These are phyloP conservation scores for Rugalucina vietnamica DNA, from an alignment of 2,888 invertebrate genomes.

Conservation along the genomic window DNA sequence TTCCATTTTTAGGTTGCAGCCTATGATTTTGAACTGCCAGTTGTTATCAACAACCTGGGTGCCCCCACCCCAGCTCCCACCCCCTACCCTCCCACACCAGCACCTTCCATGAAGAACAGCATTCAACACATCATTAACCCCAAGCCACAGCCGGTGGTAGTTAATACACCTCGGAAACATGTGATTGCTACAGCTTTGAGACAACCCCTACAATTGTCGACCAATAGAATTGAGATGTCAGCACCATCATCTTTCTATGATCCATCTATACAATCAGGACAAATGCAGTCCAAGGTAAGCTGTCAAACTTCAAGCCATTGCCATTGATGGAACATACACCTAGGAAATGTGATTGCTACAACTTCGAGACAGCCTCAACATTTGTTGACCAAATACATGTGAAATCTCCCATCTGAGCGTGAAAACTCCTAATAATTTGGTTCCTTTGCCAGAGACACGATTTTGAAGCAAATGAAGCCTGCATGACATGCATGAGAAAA, in stretches of 20 bases:
- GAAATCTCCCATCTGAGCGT: no score
- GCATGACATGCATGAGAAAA: no score
- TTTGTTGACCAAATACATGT: constrained; percentile 78
- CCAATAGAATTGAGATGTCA: constrained; percentile 78
- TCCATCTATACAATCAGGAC: constrained; percentile 62
- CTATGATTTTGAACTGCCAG: constrained; percentile 83
- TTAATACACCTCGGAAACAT: constrained; percentile 80
- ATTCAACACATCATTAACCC: constrained; percentile 81
- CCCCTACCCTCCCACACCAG: constrained; percentile 77
- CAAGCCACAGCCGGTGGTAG: constrained; percentile 73
- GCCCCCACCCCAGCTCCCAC: constrained; percentile 79
- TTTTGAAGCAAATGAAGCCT: no score
- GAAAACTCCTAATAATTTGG: no score
- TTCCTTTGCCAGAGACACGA: no score
- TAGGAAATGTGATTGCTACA: constrained; percentile 81
- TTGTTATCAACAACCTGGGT: constrained; percentile 80
- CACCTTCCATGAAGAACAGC: constrained; percentile 77
- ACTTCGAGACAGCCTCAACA: constrained; percentile 82
- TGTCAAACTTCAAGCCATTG: constrained; percentile 62
- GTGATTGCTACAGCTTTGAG: constrained; percentile 83
- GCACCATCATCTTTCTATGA: constrained; percentile 77
- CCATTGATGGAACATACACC: constrained; percentile 78
- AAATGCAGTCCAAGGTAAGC: constrained; percentile 68
- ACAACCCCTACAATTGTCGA: constrained; percentile 81
- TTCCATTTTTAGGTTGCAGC: constrained; percentile 81